Conservation (phyloP, 2,797 vertebrate genomes). For the Peromyscus aztecus region DNA sequence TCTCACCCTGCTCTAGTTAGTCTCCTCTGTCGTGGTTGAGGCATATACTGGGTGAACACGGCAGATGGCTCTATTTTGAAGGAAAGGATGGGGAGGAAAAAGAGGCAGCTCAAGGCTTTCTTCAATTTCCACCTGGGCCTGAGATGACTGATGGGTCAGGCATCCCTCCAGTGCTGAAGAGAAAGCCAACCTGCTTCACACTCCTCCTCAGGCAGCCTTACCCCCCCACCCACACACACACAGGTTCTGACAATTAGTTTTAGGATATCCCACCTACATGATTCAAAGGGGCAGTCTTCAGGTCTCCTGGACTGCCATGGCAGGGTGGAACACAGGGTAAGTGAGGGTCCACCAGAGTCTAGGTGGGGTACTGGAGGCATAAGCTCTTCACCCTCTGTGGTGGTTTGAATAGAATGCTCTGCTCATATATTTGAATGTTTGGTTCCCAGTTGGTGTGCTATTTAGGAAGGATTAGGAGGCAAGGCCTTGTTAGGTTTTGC, state of each 20-base stretch:
- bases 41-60: not conserved
- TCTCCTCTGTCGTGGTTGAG: not conserved
- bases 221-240: not conserved
- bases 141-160: not conserved
- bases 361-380: not conserved
- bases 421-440: not conserved
- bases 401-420: not conserved
- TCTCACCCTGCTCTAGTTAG: not conserved
- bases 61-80: not conserved
- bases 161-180: not conserved
- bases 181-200: not conserved
- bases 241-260: slow-evolving; percentile 12
- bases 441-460: not conserved
- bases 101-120: not conserved
- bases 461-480: not conserved
- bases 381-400: not conserved
- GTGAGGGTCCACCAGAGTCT: not conserved
- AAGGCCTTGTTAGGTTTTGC: not conserved
- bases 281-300: not conserved
- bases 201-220: not conserved
- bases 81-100: not conserved
- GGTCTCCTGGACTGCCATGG: not conserved
- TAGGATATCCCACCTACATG: not conserved
- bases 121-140: not conserved
- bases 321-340: not conserved